These are phyloP conservation scores for Solenopsis invicta DNA, from an alignment of 1,140 invertebrate species.

Conservation along the genomic window DNA sequence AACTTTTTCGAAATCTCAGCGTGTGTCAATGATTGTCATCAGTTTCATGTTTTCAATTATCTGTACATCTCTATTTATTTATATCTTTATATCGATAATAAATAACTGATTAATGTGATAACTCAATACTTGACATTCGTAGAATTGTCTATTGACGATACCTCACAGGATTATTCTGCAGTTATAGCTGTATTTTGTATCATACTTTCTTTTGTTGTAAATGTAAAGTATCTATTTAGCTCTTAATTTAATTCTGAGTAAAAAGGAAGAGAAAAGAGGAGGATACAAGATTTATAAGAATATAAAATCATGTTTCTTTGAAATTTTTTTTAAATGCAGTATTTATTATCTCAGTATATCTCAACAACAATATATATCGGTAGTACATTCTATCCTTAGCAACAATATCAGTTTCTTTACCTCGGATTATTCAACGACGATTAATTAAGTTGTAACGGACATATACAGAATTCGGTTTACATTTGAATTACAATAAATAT, in stretches of 20 bases:
- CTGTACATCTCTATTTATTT: not conserved
- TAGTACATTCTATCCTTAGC: conserved; percentile 70
- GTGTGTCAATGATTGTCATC: not conserved
- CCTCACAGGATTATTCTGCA: not conserved
- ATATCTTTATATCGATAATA: not conserved
- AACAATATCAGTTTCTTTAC: conserved; percentile 76
- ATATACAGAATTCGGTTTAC: conserved; percentile 44
- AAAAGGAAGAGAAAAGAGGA: not conserved
- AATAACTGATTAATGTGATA: conserved; percentile 2
- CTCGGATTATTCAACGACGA: conserved; percentile 69
- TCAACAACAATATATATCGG: conserved; percentile 77
- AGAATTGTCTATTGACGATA: not conserved
- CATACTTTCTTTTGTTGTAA: too few species aligned
- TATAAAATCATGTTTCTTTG: not conserved
- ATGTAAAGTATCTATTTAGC: not conserved
- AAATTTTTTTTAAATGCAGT: conserved; percentile 63
- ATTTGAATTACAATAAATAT: conserved; percentile 59
- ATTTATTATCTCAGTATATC: conserved; percentile 75
- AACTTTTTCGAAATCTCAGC: not conserved
- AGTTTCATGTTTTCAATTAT: not conserved
- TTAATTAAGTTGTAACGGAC: conserved; percentile 44
- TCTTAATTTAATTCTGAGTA: not conserved
- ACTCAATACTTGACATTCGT: not conserved
- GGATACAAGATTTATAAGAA: not conserved
- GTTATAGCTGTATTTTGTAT: not conserved